Percentiles rank a stretch among this genome's conserved stretches.
phyloP scores from a whole-genome alignment of 2,113 vertebrate species.

The Heliornis fulica region DNA sequence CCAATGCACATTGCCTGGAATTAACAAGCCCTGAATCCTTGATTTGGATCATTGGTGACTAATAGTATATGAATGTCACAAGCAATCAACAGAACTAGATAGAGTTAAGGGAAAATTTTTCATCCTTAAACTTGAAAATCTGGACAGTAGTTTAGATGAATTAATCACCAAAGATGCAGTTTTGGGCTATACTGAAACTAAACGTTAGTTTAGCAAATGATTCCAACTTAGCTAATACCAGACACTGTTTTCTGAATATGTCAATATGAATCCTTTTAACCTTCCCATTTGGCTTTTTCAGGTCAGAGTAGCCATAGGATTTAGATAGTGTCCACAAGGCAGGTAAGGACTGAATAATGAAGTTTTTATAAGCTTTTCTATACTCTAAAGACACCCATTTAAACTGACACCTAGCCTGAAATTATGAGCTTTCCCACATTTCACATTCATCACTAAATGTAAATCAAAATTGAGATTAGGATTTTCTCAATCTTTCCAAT shows the following conservation, averaged over 20 bases:
- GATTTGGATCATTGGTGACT: background rate
- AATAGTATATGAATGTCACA: background rate
- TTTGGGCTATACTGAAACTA: background rate
- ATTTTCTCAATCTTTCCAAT: background rate
- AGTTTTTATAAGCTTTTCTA: background rate
- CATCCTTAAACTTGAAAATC: background rate
- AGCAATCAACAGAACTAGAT: background rate
- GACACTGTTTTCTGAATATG: background rate
- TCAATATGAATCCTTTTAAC: background rate
- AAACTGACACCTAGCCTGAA: background rate
- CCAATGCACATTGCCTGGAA: background rate
- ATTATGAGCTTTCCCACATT: background rate
- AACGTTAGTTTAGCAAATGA: background rate
- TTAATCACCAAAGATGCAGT: background rate
- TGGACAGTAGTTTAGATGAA: background rate
- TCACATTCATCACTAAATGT: background rate
- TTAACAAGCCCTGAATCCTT: background rate
- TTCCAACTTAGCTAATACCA: background rate
- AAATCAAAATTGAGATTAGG: background rate
- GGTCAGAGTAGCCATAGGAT: background rate
- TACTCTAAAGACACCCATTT: background rate
- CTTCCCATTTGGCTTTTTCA: background rate
- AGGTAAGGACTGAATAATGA: background rate
- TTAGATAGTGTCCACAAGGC: background rate
- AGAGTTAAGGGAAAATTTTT: background rate